A percentile compares a stretch with the other conserved stretches of the same genome.
Conservation (phyloP, 2,888 invertebrate species). For the Drosophila sordidula region DNA sequence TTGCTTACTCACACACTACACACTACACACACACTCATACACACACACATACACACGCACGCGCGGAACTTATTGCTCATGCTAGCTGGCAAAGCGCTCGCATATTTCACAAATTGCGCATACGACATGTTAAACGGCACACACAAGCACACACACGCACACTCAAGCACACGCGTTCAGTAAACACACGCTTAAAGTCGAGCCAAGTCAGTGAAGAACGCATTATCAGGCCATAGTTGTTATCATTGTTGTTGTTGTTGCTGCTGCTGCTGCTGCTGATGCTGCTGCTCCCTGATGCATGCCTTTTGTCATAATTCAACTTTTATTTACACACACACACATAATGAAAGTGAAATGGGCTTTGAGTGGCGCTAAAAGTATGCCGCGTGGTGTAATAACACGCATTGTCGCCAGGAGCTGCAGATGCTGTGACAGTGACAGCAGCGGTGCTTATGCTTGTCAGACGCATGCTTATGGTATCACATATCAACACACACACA, state of each 20-base stretch:
- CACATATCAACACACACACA: constrained; percentile 53
- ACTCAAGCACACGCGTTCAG: constrained; percentile 5
- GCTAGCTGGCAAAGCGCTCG: constrained; percentile 56
- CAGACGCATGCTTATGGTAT: constrained; percentile 74
- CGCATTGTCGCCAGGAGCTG: constrained; percentile 52
- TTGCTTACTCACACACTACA: constrained; percentile 66
- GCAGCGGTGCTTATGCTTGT: constrained; percentile 76
- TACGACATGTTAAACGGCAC: constrained; percentile 75
- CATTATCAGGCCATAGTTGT: constrained; percentile 69
- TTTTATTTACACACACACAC: constrained; percentile 61
- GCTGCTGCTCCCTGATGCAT: constrained; percentile 55
- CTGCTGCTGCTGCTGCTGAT: background rate
- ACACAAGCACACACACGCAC: constrained; percentile 36
- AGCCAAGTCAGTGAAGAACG: constrained; percentile 56
- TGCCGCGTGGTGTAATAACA: constrained; percentile 76
- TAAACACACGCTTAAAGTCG: constrained; percentile 44
- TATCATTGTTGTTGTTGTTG: constrained; percentile 11
- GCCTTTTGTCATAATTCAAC: constrained; percentile 73
- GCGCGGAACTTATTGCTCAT: constrained; percentile 65
- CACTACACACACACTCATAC: constrained; percentile 18
- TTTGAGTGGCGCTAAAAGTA: constrained; percentile 76
- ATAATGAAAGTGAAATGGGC: constrained; percentile 56
- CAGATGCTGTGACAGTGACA: constrained; percentile 68
- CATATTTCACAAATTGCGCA: constrained; percentile 80
- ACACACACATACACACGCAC: constrained; percentile 12